Base-by-base conservation (phyloP, 2,797 vertebrate genomes). In the Characodon lateralis region DNA sequence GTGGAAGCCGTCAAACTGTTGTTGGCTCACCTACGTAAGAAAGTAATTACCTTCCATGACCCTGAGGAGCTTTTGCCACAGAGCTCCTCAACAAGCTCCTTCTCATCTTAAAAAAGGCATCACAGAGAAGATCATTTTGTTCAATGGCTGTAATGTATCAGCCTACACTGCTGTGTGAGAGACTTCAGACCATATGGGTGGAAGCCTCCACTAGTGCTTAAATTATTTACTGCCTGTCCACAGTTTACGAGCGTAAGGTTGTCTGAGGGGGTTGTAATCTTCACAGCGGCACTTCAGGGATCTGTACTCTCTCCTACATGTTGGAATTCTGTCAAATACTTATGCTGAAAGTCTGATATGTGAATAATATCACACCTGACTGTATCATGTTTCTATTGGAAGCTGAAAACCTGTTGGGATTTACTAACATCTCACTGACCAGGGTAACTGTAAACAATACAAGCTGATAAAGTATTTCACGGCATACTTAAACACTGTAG, bases 201-300 rank as follows among this genome's bases (percentile, higher is more conserved):
- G 5, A 24, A 35, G n/a, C 41, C 26, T 63, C 73, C 58, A 63
- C 58, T 48, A 31, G 1, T 6, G 22, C 28, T 2, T 63, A 31
- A 74, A 63, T 74, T 74, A 65, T 74, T 63, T 63, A 63, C 35
- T 24, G 28, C 43, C 43, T 50, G 58, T 46, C 16, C 55, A 50
- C 20, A 63, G 28, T 35, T 41, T 73, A 46, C 12, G 2, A 31
- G 58, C 31, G 10, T 31, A 48, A 63, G 12, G 58, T 28, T 72
- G 73, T 46, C 5, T 48, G 56, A 48, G 26, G 13, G 41, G 16
- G n/a, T 56, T 12, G 31, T 16, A 22, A 39, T 24, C 71, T 53
- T 35, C 26, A 55, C 48, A 20, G 8, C 26, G 26, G 50, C 41
- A 69, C 13, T 14, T n/a, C 66, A 18, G 6, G 41, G 13, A n/a